Base-by-base conservation (phyloP, 2,888 invertebrate genomes). In the Macrophya alboannulata region DNA sequence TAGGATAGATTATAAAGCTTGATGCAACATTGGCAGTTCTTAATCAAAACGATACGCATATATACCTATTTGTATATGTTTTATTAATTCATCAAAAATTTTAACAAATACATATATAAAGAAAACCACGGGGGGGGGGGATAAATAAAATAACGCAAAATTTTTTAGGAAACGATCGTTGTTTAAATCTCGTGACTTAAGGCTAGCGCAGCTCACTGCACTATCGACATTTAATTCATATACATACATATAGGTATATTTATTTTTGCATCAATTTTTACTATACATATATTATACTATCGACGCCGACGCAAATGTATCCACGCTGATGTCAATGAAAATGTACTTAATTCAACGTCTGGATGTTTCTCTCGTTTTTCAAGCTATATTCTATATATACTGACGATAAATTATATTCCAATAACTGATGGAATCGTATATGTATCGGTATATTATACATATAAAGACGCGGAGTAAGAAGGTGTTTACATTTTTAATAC, bases 291-390 rank as follows among this genome's bases (percentile, higher is more conserved):
- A 48, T 17, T 31, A 31, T 31, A 72, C 55, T 77, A 31, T 83
- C 68, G 68, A 68, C 45, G 17, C 68, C 83, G 83, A 83, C 83
- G 83, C 83, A 68, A 83, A 83, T 83, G 68, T 68, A 83, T 83
- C 68, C 15, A 48, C 48, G 68, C 65, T 83, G 37, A 81, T 62
- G 40, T 65, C 48, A 83, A 51, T 25, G 68, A 10, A 83, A 65
- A 83, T 68, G 83, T 83, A 83, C 83, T 83, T 83, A 83, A 83
- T 83, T 62, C 43, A 45, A 45, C 21, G 72, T 74, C 45, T 74
- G n/a, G 72, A 17, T 74, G 45, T 43, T 74, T 74, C 10, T 21
- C n/a, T 3, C 37, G 4, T 68, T 68, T 8, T 17, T 4, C 15
- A 45, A 45, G 10, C 45, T 74, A 4, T 68, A n/a, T 74, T 45